Evolutionary conservation across 2,797 vertebrate genomes (phyloP).

Genomic region (Heteromormyrus szaboi): DNA sequence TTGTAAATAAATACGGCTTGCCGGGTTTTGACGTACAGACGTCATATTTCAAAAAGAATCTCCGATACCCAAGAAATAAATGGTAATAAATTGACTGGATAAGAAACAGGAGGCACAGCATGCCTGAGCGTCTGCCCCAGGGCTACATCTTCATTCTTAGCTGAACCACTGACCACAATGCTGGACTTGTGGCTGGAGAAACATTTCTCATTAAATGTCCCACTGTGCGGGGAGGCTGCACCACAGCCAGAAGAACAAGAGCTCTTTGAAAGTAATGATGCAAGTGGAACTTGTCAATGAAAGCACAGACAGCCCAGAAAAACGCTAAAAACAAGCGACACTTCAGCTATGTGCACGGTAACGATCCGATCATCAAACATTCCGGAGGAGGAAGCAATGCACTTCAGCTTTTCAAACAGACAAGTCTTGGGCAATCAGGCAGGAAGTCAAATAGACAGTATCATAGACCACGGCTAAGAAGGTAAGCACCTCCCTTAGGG

Average conservation of each 20-base stretch:
- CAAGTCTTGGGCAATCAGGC: not conserved
- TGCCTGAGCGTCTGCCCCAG: not conserved
- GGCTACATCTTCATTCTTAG: not conserved
- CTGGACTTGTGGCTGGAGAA: not conserved
- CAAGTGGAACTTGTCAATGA: not conserved
- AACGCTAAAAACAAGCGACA: not conserved
- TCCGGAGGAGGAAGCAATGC: not conserved
- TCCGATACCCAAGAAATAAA: not conserved
- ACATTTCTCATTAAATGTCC: constrained; percentile 8
- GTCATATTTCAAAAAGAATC: not conserved
- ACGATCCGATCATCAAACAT: not conserved
- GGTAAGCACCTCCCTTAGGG: not conserved
- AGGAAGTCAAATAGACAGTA: not conserved
- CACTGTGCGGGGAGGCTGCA: not conserved
- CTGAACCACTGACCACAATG: not conserved
- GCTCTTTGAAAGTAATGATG: not conserved
- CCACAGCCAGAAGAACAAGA: constrained; percentile 1
- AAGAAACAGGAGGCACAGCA: not conserved
- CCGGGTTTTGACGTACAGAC: not conserved
- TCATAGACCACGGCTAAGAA: not conserved
- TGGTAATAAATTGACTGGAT: not conserved
- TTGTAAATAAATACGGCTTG: not conserved
- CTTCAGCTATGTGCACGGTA: not conserved
- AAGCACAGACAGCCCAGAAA: not conserved
- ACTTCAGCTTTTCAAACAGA: not conserved